phyloP scores from a whole-genome alignment of 1,140 invertebrate species.

The Drosophila albomicans region DNA sequence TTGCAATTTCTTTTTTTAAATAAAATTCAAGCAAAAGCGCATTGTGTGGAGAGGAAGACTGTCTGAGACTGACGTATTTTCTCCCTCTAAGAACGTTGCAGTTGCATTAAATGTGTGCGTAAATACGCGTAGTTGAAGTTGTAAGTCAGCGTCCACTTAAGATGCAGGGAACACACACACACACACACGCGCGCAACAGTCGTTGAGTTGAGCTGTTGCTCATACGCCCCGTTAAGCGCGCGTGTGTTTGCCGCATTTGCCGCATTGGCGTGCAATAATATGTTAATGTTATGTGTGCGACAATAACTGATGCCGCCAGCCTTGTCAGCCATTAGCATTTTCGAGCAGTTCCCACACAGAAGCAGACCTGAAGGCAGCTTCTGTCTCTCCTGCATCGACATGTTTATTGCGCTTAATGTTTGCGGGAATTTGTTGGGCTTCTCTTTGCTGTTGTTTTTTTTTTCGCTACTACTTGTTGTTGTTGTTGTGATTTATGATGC shows the following conservation, averaged over 20 bases:
- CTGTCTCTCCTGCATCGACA: slow-evolving; percentile 54
- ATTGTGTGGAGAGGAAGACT: background rate
- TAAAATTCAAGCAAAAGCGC: slow-evolving; percentile 57
- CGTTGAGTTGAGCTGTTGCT: slow-evolving; percentile 21
- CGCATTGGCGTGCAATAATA: slow-evolving; percentile 69
- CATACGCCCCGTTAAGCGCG: slow-evolving; percentile 35
- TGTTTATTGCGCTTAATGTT: slow-evolving; percentile 82
- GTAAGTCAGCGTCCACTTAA: slow-evolving; percentile 41
- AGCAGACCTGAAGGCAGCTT: slow-evolving; percentile 12
- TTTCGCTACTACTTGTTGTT: slow-evolving; percentile 43
- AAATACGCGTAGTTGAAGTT: background rate
- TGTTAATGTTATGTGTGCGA: slow-evolving; percentile 78
- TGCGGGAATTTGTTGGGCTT: slow-evolving; percentile 52
- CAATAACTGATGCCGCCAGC: slow-evolving; percentile 67
- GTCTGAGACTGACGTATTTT: background rate
- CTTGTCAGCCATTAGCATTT: slow-evolving; percentile 71
- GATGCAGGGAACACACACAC: slow-evolving; percentile 28
- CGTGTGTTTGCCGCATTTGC: slow-evolving; percentile 9
- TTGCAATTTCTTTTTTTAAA: slow-evolving; percentile 56
- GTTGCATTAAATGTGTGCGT: background rate
- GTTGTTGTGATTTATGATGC: slow-evolving; percentile 81
- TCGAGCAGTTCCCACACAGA: background rate
- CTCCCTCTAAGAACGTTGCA: background rate
- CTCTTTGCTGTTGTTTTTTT: background rate
- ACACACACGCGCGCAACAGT: background rate